Conservation (phyloP, 2,113 vertebrate species). For the Trematomus loennbergii region DNA sequence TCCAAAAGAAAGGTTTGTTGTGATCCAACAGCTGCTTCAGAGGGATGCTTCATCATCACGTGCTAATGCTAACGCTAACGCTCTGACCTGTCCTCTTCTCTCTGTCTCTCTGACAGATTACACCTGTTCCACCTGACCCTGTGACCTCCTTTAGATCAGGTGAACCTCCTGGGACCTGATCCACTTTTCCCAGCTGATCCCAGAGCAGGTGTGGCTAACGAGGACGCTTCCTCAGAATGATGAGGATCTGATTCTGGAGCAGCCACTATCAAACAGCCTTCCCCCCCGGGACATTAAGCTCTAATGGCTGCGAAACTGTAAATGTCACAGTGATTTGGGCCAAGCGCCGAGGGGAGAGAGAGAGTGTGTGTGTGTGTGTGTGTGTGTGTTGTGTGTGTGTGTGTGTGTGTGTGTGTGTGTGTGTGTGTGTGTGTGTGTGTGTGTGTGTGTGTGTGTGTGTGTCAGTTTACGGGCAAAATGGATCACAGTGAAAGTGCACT, state of each 20-base stretch:
- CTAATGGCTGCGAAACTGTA: slow-evolving; percentile 79
- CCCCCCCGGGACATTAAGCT: slow-evolving; percentile 68
- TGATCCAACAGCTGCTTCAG: neutral
- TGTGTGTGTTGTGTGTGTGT: slow-evolving; percentile 16
- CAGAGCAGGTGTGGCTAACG: slow-evolving; percentile 41
- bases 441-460: neutral
- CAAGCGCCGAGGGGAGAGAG: slow-evolving; percentile 31
- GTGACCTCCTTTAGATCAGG: slow-evolving; percentile 21
- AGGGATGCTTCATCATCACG: slow-evolving; percentile 14
- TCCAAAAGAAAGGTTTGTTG: too few relatives aligned
- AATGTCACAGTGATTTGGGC: slow-evolving; percentile 82
- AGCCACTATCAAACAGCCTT: slow-evolving; percentile 34
- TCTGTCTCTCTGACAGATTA: slow-evolving; percentile 24
- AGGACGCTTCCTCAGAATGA: neutral
- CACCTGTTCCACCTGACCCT: slow-evolving; percentile 51
- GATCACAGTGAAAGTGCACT: slow-evolving; percentile 68
- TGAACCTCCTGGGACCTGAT: slow-evolving; percentile 45
- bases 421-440: too few relatives aligned
- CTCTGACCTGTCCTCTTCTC: too few relatives aligned
- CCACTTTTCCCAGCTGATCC: slow-evolving; percentile 41
- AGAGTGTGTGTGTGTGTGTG: slow-evolving; percentile 5
- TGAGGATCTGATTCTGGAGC: too few relatives aligned
- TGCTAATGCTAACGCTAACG: neutral
- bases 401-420: slow-evolving; percentile 20
- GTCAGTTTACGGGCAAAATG: slow-evolving; percentile 61